Evolutionary conservation across 1,140 invertebrate genomes (phyloP), one percentile per base, ranked within the genome.

Genomic region (Episyrphus balteatus): DNA sequence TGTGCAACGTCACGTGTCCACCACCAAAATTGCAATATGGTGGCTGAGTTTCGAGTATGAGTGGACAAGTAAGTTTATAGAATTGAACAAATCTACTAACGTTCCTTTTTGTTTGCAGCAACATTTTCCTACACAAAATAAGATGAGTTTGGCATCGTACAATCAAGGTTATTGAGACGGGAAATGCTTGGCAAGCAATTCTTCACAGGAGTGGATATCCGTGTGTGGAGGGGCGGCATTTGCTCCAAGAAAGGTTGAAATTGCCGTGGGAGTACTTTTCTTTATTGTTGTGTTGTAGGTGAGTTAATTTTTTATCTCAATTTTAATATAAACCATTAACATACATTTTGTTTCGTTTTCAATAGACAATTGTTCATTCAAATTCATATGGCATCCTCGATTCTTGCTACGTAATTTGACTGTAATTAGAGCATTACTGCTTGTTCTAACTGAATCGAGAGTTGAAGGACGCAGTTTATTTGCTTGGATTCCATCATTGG

Each of bases 151-250:
- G 70, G 96, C 96, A 17, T 76, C 98, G 60, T 96, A 96, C 3
- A 98, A 96, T 70, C 90, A 96, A 72, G 97, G 97, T 42, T n/a
- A n/a, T n/a, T n/a, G n/a, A 96, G 99, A 5, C 99, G 97, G 97
- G 97, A 99, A 69, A 99, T 99, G 97, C 78, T 96, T 47, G 96
- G 96, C 12, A 99, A 99, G 68, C 96, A 99, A 72, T 99, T 99
- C 72, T 98, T 97, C 70, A 98, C 92, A 42, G 97, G 97, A 31
- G 95, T 99, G 6, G 96, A 99, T 73, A 98, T 99, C 50, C 77
- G 94, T 50, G 92, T 98, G 11, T 99, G 97, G n/a, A n/a, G n/a
- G n/a, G n/a, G n/a, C n/a, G 97, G 97, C 97, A 1, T 99, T 99
- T 72, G 97, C 97, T 1, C 95, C 96, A 1, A n/a, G n/a, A n/a